Evolutionary conservation across 2,797 vertebrate species (phyloP), one percentile per base, ranked within the genome.

Genomic region (Philypnodon macrostomus): DNA sequence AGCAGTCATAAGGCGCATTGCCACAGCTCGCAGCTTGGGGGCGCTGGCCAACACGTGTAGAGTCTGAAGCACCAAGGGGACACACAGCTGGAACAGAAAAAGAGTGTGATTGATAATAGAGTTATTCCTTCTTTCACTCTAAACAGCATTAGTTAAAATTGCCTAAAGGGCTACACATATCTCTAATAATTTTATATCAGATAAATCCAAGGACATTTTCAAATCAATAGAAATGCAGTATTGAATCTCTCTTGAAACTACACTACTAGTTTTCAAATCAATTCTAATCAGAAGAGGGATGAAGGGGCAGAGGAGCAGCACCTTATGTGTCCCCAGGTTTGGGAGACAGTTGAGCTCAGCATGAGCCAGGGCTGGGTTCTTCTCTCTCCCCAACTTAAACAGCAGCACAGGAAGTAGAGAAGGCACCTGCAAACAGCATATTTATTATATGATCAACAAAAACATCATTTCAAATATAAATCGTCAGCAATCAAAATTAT

Each of bases 291-390:
- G 21, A 23, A 6, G 21, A 23, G 21, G 3, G 3, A 3, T 23
- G 21, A 23, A 23, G 21, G n/a, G n/a, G 21, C 21, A n/a, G 30
- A 29, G 17, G 3, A 11, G 38, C 4, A 2, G 39, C 62, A 97
- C 96, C 95, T 95, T 96, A 55, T 98, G 94, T 46, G 94, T 94
- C 27, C 92, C 94, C 2, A 98, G 83, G 23, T 81, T 63, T 27
- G 96, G 95, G 55, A 98, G 80, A 1, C 92, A 91, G 76, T 89
- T 93, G 24, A 98, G 77, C 58, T 97, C 78, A 42, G 93, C 87
- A 10, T 80, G 90, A 51, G 85, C 90, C 53, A 91, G 36, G 0
- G 1, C 18, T 14, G 93, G 91, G 35, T 93, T 88, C 63, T 90
- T 83, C 29, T 92, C 89, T 73, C 75, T 90, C 54, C 91, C 89